These are phyloP conservation scores for Synergus japonicus DNA, from an alignment of 2,888 invertebrate species.

Conservation along the genomic window DNA sequence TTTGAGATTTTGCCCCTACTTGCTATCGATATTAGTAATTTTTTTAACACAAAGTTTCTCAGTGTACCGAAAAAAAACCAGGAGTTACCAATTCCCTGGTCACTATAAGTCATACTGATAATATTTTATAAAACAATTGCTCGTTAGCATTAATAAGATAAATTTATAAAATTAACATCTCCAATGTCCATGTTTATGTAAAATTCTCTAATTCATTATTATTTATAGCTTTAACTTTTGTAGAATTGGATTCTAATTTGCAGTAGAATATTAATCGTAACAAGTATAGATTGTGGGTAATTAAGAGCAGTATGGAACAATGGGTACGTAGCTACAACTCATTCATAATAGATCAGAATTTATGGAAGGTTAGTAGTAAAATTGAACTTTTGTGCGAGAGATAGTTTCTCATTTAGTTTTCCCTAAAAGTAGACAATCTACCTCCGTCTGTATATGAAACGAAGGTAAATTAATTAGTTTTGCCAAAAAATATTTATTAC, in stretches of 20 bases:
- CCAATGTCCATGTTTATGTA: not conserved
- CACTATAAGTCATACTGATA: too few relatives aligned
- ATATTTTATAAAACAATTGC: too few relatives aligned
- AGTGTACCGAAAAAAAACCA: too few relatives aligned
- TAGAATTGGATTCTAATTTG: not conserved
- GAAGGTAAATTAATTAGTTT: too few relatives aligned
- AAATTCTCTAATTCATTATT: not conserved
- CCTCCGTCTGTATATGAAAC: too few relatives aligned
- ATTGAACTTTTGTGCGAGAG: conserved; percentile 62
- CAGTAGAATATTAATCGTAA: not conserved
- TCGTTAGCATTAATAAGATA: not conserved
- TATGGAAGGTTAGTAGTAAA: conserved; percentile 65
- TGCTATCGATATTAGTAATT: too few relatives aligned
- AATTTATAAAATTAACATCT: not conserved
- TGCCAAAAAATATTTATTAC: too few relatives aligned
- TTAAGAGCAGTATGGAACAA: conserved; percentile 60
- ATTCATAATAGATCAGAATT: conserved; percentile 57
- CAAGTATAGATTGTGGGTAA: conserved; percentile 43
- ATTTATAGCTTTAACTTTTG: not conserved
- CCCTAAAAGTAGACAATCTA: too few relatives aligned
- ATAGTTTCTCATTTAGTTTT: conserved; percentile 61
- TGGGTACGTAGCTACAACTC: conserved; percentile 43
- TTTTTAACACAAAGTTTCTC: too few relatives aligned
- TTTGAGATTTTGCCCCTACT: too few relatives aligned
- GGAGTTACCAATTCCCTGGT: too few relatives aligned